Evolutionary conservation across 2,888 invertebrate species (phyloP).

Genomic region (Sarcophaga caerulescens): DNA sequence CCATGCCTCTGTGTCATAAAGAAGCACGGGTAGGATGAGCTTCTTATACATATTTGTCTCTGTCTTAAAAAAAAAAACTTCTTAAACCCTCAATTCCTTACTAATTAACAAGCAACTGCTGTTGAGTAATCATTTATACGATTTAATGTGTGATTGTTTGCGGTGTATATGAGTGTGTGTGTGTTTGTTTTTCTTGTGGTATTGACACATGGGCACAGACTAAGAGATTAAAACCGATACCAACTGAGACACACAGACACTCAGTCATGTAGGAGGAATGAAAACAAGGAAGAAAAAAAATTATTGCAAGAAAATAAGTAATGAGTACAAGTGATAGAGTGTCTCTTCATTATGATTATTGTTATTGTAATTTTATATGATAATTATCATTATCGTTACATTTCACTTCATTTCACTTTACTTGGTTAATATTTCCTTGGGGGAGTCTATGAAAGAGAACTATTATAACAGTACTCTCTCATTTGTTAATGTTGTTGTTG

Average conservation of each 20-base stretch:
- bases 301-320: not conserved
- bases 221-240: conserved; percentile 24
- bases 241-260: not conserved
- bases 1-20: no score
- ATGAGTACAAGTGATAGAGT: not conserved
- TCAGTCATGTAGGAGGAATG: not conserved
- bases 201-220: not conserved
- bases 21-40: no score
- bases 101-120: no score
- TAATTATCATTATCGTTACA: conserved; percentile 29
- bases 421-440: not conserved
- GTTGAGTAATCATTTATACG: no score
- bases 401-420: conserved; percentile 18
- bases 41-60: no score
- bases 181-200: not conserved
- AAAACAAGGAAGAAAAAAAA: not conserved
- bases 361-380: conserved; percentile 18
- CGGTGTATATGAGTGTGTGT: no score
- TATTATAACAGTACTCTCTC: not conserved
- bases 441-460: not conserved
- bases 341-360: not conserved
- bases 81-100: no score
- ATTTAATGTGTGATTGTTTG: no score
- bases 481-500: no score
- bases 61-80: no score